These are phyloP conservation scores for Laothoe populi DNA, from an alignment of 2,888 invertebrate species.

Conservation along the genomic window DNA sequence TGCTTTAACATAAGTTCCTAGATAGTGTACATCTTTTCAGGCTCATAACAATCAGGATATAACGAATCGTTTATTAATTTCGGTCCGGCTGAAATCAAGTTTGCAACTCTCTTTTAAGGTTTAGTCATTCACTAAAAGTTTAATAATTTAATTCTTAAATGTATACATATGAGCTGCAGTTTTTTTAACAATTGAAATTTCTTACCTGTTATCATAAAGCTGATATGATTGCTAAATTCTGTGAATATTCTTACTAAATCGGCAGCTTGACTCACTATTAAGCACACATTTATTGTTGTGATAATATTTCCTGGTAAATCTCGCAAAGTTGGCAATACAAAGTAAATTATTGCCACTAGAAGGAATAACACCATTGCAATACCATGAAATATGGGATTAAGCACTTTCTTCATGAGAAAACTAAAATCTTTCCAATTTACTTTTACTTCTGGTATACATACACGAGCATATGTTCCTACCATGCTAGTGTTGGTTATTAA, in stretches of 20 bases:
- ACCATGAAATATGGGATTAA: conserved; percentile 91
- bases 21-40: no score
- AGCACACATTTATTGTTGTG: conserved; percentile 91
- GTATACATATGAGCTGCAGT: background rate
- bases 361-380: conserved; percentile 89
- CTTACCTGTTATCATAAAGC: conserved; percentile 91
- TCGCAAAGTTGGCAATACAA: conserved; percentile 91
- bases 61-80: no score
- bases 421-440: conserved; percentile 90
- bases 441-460: conserved; percentile 89
- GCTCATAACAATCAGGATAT: no score
- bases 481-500: conserved; percentile 77
- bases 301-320: conserved; percentile 94
- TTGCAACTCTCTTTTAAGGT: no score
- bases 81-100: no score
- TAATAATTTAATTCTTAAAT: no score
- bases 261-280: conserved; percentile 91
- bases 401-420: conserved; percentile 89
- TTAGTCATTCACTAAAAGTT: no score
- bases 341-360: conserved; percentile 91
- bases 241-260: conserved; percentile 92
- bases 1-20: no score
- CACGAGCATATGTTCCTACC: conserved; percentile 88
- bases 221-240: conserved; percentile 91
- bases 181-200: conserved; percentile 15